Evolutionary conservation across 2,888 invertebrate genomes (phyloP).

Genomic region (Julus scandinavius): DNA sequence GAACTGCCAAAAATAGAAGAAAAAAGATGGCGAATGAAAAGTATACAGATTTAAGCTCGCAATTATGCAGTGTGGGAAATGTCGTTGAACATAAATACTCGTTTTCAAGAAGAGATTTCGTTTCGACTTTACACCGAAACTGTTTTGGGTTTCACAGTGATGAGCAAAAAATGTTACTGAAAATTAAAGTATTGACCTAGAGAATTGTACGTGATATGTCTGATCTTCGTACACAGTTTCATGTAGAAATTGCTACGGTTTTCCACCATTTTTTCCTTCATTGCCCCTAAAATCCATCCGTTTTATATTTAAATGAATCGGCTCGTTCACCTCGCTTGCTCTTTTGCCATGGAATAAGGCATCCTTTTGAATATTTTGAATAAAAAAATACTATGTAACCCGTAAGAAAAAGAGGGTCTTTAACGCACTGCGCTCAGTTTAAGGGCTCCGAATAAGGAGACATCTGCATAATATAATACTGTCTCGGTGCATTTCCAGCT

Average conservation of each 20-base stretch:
- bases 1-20: neutral
- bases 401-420: conserved; percentile 35
- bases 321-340: neutral
- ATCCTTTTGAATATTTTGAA: conserved; percentile 9
- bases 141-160: neutral
- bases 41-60: neutral
- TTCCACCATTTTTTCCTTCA: neutral
- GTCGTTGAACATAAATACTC: neutral
- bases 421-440: conserved; percentile 44
- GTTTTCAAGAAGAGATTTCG: neutral
- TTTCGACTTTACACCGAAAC: neutral
- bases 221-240: neutral
- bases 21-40: neutral
- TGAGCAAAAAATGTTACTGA: neutral
- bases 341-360: neutral
- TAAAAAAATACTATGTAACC: neutral
- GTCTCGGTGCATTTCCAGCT: conserved; percentile 2
- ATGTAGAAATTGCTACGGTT: neutral
- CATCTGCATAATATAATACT: conserved; percentile 43
- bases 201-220: neutral
- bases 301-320: conserved; percentile 27
- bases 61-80: conserved; percentile 31
- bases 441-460: conserved; percentile 14
- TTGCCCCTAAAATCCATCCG: neutral
- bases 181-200: neutral